Conservation (phyloP, 1,140 invertebrate genomes). For the Musca domestica region DNA sequence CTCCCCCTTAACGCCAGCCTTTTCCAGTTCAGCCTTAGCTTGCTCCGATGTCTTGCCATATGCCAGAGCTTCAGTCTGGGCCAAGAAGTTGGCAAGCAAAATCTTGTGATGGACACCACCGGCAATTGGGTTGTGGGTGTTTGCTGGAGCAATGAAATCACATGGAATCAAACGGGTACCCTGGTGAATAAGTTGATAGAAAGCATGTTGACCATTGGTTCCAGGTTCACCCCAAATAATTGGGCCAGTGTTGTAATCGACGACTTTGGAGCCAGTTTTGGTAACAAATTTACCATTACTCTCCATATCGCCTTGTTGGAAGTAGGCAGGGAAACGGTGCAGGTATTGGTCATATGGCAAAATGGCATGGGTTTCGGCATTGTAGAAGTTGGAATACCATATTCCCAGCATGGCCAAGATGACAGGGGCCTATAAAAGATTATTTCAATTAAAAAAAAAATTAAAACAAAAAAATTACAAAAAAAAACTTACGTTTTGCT, state of each 20-base stretch:
- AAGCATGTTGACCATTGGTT: conserved; percentile 99
- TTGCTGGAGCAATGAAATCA: conserved; percentile 94
- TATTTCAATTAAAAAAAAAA: not conserved
- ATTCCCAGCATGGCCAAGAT: conserved; percentile 91
- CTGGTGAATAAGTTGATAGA: conserved; percentile 94
- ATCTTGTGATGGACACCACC: conserved; percentile 79
- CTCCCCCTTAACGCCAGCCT: conserved; percentile 68
- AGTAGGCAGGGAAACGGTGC: conserved; percentile 98
- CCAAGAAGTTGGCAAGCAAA: conserved; percentile 94
- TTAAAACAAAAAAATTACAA: not conserved
- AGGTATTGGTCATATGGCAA: conserved; percentile 98
- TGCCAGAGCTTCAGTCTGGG: conserved; percentile 97
- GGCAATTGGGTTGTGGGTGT: conserved; percentile 90
- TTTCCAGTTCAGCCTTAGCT: conserved; percentile 72
- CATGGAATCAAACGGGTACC: conserved; percentile 80
- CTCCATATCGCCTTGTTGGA: conserved; percentile 99
- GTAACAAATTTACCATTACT: conserved; percentile 98
- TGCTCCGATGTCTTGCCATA: conserved; percentile 81
- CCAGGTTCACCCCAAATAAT: conserved; percentile 98
- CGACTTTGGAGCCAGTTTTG: conserved; percentile 66
- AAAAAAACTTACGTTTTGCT: conserved; percentile 81
- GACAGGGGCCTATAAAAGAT: conserved; percentile 75
- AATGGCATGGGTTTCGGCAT: conserved; percentile 92
- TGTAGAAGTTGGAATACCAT: conserved; percentile 96
- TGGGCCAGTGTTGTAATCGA: conserved; percentile 84